Percentiles rank a stretch among this genome's conserved stretches.
phyloP scores from a whole-genome alignment of 2,888 invertebrate genomes.

The Drosophila eohydei region DNA sequence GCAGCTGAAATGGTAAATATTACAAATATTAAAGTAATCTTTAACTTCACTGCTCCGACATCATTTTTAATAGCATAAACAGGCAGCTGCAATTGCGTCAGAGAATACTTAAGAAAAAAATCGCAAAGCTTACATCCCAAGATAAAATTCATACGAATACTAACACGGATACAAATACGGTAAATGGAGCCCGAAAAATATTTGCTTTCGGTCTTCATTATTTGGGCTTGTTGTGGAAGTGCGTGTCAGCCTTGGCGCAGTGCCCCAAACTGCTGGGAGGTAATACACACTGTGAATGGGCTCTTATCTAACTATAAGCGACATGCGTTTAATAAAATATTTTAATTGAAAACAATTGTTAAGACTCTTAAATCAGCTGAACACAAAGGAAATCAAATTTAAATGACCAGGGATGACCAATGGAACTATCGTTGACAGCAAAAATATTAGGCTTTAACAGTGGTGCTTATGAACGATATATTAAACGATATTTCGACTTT shows the following conservation, averaged over 20 bases:
- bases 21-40: neutral
- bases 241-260: constrained; percentile 8
- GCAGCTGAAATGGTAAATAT: constrained; percentile 14
- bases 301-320: neutral
- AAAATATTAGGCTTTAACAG: neutral
- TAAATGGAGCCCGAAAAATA: neutral
- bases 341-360: neutral
- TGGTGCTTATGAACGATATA: constrained; percentile 11
- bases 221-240: constrained; percentile 24
- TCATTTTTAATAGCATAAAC: constrained; percentile 3
- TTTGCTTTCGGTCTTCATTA: neutral
- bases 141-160: no score
- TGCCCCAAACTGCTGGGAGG: neutral
- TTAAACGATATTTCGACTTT: constrained; percentile 7
- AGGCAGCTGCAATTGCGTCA: constrained; percentile 15
- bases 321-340: neutral
- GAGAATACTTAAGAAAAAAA: neutral
- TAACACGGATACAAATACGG: no score
- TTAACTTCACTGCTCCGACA: neutral
- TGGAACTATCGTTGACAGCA: neutral
- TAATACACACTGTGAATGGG: neutral
- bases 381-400: neutral
- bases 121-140: neutral
- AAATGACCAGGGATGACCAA: constrained; percentile 4
- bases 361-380: neutral